These are phyloP conservation scores for Idaea aversata DNA, from an alignment of 2,888 invertebrate genomes.

Conservation along the genomic window DNA sequence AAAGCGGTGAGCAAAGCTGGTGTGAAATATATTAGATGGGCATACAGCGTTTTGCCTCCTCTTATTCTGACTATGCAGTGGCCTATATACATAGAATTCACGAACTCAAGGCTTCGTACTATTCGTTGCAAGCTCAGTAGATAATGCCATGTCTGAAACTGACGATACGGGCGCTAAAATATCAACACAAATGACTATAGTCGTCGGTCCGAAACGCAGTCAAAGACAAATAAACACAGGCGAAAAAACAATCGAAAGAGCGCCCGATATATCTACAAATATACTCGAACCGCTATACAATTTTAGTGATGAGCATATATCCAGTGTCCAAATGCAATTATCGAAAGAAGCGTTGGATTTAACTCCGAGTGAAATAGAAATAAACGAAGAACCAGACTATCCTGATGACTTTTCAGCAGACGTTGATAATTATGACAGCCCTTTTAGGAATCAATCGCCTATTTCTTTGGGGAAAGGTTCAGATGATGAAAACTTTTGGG, in stretches of 20 bases:
- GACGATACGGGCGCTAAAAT: slow-evolving; percentile 23
- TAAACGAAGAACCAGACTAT: slow-evolving; percentile 37
- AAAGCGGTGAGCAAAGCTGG: too few relatives aligned
- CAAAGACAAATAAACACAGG: slow-evolving; percentile 1
- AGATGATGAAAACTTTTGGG: slow-evolving; percentile 66
- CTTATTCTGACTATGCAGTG: too few relatives aligned
- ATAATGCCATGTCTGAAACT: slow-evolving; percentile 22
- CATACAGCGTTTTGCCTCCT: too few relatives aligned
- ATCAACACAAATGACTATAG: slow-evolving; percentile 47
- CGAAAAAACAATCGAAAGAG: neutral
- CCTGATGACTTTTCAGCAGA: slow-evolving; percentile 58
- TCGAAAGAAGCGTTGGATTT: slow-evolving; percentile 36
- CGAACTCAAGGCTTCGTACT: slow-evolving; percentile 39
- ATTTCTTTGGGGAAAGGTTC: slow-evolving; percentile 54
- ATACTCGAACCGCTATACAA: slow-evolving; percentile 46
- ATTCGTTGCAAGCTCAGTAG: slow-evolving; percentile 34
- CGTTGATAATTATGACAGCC: slow-evolving; percentile 56
- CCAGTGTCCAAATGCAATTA: slow-evolving; percentile 41
- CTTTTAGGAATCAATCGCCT: slow-evolving; percentile 44
- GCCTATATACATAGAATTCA: too few relatives aligned
- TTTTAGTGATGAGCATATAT: slow-evolving; percentile 32
- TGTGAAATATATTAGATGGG: too few relatives aligned
- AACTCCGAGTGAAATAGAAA: slow-evolving; percentile 34
- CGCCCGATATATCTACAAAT: slow-evolving; percentile 21
- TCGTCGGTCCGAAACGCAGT: slow-evolving; percentile 46